Evolutionary conservation across 2,888 invertebrate species (phyloP), one percentile per base, ranked within the genome.

Genomic region (Mallateleia sp.): DNA sequence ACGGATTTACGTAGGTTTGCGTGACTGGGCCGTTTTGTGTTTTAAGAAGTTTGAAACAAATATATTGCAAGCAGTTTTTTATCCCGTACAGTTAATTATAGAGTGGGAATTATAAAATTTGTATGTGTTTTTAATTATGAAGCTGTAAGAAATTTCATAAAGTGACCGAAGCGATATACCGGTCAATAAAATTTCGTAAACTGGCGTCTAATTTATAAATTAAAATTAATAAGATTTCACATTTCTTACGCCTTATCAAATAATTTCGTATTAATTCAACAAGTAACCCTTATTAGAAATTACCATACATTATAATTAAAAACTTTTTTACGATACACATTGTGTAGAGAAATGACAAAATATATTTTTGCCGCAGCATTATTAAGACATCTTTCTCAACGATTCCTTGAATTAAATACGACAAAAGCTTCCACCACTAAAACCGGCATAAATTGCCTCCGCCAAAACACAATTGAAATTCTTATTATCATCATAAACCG

Each of bases 391-490:
- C n/a, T n/a, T n/a, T n/a, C n/a, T n/a, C n/a, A n/a, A n/a, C 28
- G 8, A 28, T 28, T 28, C 28, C 28, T 28, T 28, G 28, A 28
- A 28, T 45, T n/a, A 45, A 45, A 45, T n/a, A 7, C 7, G 28
- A 34, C 34, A 60, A n/a, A 60, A 20, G 20, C 7, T 20, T 52
- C 42, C n/a, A 45, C 8, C 60, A 34, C 28, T 74, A 38, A 67
- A 72, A 52, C 25, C 64, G 42, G n/a, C 62, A 62, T 38, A 67
- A 82, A 82, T 60, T 50, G 42, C 56, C 24, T 34, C 24, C 14
- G 34, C 56, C 52, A 18, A 54, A 66, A 56, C 25, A 81, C 81
- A 74, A 72, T 72, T 72, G 69, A 52, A 83, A 71, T 52, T 64
- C 56, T 58, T 47, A 22, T 69, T 60, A 69, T 69, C 47, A 15